These are phyloP conservation scores for Toxostoma redivivum DNA, from an alignment of 2,113 vertebrate species.

Conservation along the genomic window DNA sequence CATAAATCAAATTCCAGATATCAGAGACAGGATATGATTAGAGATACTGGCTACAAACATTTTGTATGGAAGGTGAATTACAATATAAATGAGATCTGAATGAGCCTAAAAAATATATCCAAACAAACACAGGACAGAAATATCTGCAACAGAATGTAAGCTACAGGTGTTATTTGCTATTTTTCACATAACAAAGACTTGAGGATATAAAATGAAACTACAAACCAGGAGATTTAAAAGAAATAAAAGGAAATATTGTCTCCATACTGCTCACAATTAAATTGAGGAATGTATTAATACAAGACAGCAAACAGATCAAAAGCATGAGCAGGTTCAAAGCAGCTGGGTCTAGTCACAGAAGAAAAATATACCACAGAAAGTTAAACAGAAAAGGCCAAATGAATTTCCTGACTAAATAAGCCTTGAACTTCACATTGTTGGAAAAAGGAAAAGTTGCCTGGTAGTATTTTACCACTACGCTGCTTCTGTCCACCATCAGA, in stretches of 20 bases:
- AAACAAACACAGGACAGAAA: background rate
- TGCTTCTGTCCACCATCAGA: background rate
- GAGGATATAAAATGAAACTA: background rate
- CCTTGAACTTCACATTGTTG: background rate
- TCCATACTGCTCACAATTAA: background rate
- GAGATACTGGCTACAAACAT: background rate
- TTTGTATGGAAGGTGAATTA: accelerated
- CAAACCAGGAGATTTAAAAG: background rate
- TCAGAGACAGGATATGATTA: background rate
- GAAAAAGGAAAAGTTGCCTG: background rate
- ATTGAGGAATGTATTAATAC: background rate
- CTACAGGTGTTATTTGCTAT: background rate
- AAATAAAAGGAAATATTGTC: background rate
- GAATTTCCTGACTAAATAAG: background rate
- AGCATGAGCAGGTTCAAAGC: background rate
- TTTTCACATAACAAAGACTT: background rate
- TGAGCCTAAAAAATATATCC: background rate
- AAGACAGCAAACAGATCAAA: background rate
- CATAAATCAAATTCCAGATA: background rate
- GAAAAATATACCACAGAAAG: background rate
- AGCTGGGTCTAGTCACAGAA: background rate
- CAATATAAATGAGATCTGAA: background rate
- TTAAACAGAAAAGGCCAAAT: background rate
- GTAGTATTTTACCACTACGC: background rate
- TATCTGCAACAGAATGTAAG: background rate